phyloP scores from a whole-genome alignment of 2,797 vertebrate species.

The Sebastiscus tertius region DNA sequence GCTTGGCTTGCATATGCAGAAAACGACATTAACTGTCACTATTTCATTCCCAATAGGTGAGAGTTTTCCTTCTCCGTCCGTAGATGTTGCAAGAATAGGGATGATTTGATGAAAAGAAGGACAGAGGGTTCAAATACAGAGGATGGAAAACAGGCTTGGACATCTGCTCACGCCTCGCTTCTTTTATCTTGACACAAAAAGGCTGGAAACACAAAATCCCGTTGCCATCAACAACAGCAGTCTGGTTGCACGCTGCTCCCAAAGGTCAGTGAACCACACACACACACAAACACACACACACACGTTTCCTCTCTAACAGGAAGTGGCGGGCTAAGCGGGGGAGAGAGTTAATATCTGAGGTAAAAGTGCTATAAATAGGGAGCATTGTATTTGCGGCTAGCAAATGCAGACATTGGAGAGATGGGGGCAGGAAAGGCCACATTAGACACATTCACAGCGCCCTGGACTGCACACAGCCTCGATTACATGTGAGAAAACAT shows the following conservation, averaged over 20 bases:
- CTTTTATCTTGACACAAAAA: slow-evolving; percentile 52
- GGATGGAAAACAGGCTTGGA: slow-evolving; percentile 14
- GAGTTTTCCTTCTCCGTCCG: background rate
- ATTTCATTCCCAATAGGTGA: slow-evolving; percentile 5
- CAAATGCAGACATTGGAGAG: slow-evolving; percentile 51
- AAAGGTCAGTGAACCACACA: slow-evolving; percentile 67
- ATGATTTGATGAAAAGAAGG: slow-evolving; percentile 6
- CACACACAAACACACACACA: slow-evolving; percentile 28
- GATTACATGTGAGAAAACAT: slow-evolving; percentile 70
- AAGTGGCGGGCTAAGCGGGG: slow-evolving; percentile 63
- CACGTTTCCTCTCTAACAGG: slow-evolving; percentile 74
- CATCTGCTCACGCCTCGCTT: slow-evolving; percentile 45
- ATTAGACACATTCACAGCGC: slow-evolving; percentile 62
- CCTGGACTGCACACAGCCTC: slow-evolving; percentile 42
- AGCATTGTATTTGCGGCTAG: slow-evolving; percentile 71
- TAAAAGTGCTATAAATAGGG: slow-evolving; percentile 80
- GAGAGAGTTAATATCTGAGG: slow-evolving; percentile 77
- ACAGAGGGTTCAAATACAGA: background rate
- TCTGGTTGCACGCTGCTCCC: slow-evolving; percentile 42
- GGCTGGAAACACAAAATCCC: slow-evolving; percentile 62
- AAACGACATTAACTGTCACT: slow-evolving; percentile 6
- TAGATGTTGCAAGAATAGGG: background rate
- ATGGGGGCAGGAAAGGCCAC: slow-evolving; percentile 63
- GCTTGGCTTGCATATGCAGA: slow-evolving; percentile 3
- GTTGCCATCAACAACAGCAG: slow-evolving; percentile 56